These are phyloP conservation scores for Phallusia fumigata DNA, from an alignment of 23 tunicate species.

Conservation along the genomic window DNA sequence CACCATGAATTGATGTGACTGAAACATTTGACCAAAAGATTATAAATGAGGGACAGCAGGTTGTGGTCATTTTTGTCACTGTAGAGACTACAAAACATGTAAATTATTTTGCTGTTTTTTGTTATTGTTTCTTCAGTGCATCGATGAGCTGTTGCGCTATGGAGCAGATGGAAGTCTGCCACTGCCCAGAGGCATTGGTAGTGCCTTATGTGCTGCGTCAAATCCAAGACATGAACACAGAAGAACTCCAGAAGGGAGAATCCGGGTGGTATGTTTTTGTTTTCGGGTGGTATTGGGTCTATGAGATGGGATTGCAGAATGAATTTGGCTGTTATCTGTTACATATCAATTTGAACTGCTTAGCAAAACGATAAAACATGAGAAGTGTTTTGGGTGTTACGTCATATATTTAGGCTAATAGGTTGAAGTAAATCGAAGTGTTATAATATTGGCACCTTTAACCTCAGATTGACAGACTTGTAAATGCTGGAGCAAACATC, in stretches of 20 bases:
- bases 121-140: slow-evolving; percentile 30
- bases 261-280: slow-evolving; percentile 52
- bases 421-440: neutral
- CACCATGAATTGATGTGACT: too few species aligned
- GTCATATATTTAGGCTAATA: too few species aligned
- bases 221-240: slow-evolving; percentile 70
- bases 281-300: too few species aligned
- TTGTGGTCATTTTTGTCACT: neutral
- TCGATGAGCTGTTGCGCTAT: slow-evolving; percentile 54
- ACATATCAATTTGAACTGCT: too few species aligned
- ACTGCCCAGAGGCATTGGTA: slow-evolving; percentile 60
- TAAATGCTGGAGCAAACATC: slow-evolving; percentile 71
- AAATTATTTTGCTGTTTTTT: too few species aligned
- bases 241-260: slow-evolving; percentile 36
- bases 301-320: too few species aligned
- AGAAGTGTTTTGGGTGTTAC: too few species aligned
- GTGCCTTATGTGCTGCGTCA: slow-evolving; percentile 65
- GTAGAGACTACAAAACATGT: neutral
- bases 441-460: too few species aligned
- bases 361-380: too few species aligned
- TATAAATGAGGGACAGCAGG: too few species aligned
- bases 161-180: slow-evolving; percentile 82
- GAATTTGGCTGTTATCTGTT: too few species aligned
- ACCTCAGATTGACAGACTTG: slow-evolving; percentile 63
- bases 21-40: too few species aligned